Evolutionary conservation across 2,888 invertebrate species (phyloP), one percentile per base, ranked within the genome.

Genomic region (Rhorus exstirpatorius): DNA sequence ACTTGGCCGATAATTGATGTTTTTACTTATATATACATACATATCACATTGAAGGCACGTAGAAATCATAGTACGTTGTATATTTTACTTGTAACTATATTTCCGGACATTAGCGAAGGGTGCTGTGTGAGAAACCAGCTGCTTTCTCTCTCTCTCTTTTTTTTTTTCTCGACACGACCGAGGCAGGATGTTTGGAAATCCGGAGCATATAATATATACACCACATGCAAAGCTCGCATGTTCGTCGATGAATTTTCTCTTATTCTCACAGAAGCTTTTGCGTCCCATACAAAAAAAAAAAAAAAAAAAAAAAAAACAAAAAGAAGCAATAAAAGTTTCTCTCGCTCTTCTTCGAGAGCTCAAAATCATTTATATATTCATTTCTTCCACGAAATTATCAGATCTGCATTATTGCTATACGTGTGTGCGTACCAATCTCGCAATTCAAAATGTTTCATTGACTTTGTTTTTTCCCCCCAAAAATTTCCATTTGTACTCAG

Each of bases 11-110:
- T n/a, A n/a, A n/a, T n/a, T n/a, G n/a, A n/a, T n/a, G n/a, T n/a
- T n/a, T n/a, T n/a, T n/a, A n/a, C n/a, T n/a, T n/a, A n/a, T n/a
- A n/a, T n/a, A n/a, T 21, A 58, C 24, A 26, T 3, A 60, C 41
- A 49, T 35, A 21, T 1, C 3, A 44, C 44, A 21, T 35, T 10
- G 24, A 35, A 44, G 46, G 12, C 14, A 10, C 14, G 17, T 53
- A 38, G 31, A 53, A 75, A 80, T 68, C 21, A 35, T 35, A 14
- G 35, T 12, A 53, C 65, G 63, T 41, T 53, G 75, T 70, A 68
- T 80, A 80, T 80, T 80, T 75, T 26, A 75, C 53, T 68, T 61
- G 65, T 76, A 60, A 55, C 53, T 68, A 38, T 76, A 76, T 76
- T 67, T 67, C 75, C 67, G 75, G 75, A 41, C 44, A 76, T 74